Base-by-base conservation (phyloP, 2,888 invertebrate species). In the Pterostichus niger region DNA sequence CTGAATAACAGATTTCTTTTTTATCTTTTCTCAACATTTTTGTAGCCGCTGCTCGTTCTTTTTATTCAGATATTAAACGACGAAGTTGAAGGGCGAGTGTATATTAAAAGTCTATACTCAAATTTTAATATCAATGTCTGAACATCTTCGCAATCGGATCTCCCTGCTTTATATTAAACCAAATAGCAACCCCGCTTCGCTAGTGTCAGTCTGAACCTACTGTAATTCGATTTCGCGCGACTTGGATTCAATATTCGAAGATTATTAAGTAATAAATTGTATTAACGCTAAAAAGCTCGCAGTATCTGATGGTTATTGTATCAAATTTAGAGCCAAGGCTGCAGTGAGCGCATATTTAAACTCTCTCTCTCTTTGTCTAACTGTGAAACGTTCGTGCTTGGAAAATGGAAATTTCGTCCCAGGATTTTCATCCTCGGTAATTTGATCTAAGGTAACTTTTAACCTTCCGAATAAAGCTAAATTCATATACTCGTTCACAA, bases 201-300 rank as follows among this genome's bases (percentile, higher is more conserved):
- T 17, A 54, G 54, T 54, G 54, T 54, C 31, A 59, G 59, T 59
- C 59, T 24, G 31, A 31, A 13, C 59, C 59, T 59, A 59, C 59
- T 59, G 24, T 59, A 59, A 59, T 59, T 59, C 31, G 24, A 59
- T 59, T 59, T 59, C 59, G 31, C 11, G 59, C 24, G 59, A 31
- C 77, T 33, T 31, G 40, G 46, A 78, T 78, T 59, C 77, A 78
- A 78, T 78, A 78, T 78, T 78, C 77, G 17, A 59, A 78, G 59
- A 78, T 78, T 78, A 78, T 78, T 78, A 78, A 78, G 77, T 78
- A 78, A 78, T 78, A 78, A 78, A 78, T 78, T 78, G 56, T 54
- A 78, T 78, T 78, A 78, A 44, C 77, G 77, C 59, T 78, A 78
- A 78, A 78, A 78, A 78, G 77, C 59, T 31, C 31, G 15, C 31